phyloP scores from a whole-genome alignment of 2,113 vertebrate species.

The Odontophorus gujanensis region DNA sequence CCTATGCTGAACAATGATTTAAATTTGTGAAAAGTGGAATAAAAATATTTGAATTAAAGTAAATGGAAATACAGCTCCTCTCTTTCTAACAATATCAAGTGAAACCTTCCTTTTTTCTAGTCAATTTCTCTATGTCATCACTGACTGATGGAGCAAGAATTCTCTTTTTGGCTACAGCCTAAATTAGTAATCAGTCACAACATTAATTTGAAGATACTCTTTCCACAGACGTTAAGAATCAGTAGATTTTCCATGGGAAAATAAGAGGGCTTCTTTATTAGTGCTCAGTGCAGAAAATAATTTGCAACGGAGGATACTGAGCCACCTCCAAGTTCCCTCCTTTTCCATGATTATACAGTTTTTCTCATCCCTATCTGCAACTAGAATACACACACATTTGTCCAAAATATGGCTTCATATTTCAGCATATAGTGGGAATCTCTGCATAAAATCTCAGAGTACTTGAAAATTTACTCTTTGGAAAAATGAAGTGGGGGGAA shows the following conservation, averaged over 20 bases:
- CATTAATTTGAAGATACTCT: neutral
- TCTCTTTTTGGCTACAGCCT: neutral
- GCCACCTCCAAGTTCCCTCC: neutral
- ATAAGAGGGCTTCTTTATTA: neutral
- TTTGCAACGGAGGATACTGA: conserved; percentile 13
- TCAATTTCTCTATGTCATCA: neutral
- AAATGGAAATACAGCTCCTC: neutral
- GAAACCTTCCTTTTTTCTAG: neutral
- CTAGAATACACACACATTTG: neutral
- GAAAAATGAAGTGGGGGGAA: neutral
- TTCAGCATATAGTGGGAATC: neutral
- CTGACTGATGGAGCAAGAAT: neutral
- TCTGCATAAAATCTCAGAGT: neutral
- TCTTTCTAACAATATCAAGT: neutral
- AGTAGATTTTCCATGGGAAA: neutral
- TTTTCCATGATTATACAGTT: neutral
- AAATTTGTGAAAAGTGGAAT: neutral
- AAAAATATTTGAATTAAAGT: neutral
- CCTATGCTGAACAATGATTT: accelerated
- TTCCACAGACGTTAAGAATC: neutral
- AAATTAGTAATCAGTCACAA: conserved; percentile 1
- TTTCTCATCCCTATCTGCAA: neutral
- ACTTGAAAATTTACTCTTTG: neutral
- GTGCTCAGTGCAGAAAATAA: neutral
- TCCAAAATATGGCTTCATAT: neutral